Base-by-base conservation (phyloP, 2,888 invertebrate genomes). In the Nomada ferruginata region DNA sequence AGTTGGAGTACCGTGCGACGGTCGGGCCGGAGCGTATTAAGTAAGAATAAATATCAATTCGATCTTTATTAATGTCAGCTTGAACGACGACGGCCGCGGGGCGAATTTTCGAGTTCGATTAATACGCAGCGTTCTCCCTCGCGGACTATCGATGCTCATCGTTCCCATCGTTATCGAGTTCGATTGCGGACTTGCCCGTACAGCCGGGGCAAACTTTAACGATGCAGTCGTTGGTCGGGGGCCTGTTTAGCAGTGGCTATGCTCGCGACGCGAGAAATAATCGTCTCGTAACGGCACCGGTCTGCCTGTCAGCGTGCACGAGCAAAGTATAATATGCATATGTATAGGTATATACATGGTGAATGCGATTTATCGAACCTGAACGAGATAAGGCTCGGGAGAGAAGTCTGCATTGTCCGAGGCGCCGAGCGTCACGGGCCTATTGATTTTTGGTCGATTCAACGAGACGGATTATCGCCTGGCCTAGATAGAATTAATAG, bases 361-460 rank as follows among this genome's bases (percentile, higher is more conserved):
- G 80, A 84, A 77, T 77, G 82, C 84, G 84, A 89, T 86, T 90
- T 89, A 88, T 81, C 80, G 82, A 72, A 82, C 84, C 81, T 74
- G 85, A 85, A 82, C 79, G 79, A 82, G 88, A 88, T 88, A 88
- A 88, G 86, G 61, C 52, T 55, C 18, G 59, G 47, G 50, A 77
- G 70, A 42, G 71, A 71, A 61, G 69, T 50, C 53, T 64, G 70
- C 73, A 73, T 85, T 85, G 81, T 83, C 61, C 71, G 72, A 57
- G 42, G 60, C 50, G 60, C 53, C 26, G 66, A 47, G 44, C 52
- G 59, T 59, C 59, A 20, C 60, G 15, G 36, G 11, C 20, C 42
- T 77, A 82, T 82, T 77, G 82, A 82, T 82, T 82, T 82, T 82
- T 53, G 53, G 73, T 68, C 20, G 79, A 68, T 80, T 66, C 79